A percentile compares a stretch with the other conserved stretches of the same genome.
phyloP scores from a whole-genome alignment of 37 sponge, comb jelly and placozoan genomes.

The Diacarnus erythraeanus region DNA sequence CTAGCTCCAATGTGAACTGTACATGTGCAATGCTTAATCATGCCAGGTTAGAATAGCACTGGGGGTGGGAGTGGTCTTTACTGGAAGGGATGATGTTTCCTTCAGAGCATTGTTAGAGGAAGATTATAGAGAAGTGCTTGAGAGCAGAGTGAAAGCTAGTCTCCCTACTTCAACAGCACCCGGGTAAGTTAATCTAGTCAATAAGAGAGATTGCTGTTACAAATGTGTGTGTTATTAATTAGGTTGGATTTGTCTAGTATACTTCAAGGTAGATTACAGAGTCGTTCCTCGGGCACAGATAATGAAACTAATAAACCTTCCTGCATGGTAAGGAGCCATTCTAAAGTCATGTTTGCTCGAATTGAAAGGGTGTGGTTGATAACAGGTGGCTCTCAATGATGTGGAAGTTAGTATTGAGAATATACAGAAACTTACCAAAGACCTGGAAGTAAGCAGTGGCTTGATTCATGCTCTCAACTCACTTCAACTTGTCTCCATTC shows the following conservation, averaged over 20 bases:
- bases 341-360: not conserved
- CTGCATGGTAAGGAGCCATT: slow-evolving; percentile 19
- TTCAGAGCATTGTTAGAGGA: slow-evolving; percentile 65
- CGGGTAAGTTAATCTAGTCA: not conserved
- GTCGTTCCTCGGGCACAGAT: slow-evolving; percentile 6
- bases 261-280: slow-evolving; percentile 38
- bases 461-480: not conserved
- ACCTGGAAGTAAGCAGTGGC: slow-evolving; percentile 38
- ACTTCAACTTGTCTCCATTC: not conserved
- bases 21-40: slow-evolving; percentile 87
- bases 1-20: slow-evolving; percentile 75
- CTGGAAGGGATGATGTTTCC: not conserved
- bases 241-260: slow-evolving; percentile 41
- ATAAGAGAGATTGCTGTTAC: too few species aligned
- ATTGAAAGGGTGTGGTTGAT: too few species aligned
- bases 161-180: slow-evolving; percentile 15
- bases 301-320: slow-evolving; percentile 26
- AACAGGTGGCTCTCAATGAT: slow-evolving; percentile 71
- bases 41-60: slow-evolving; percentile 56
- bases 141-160: slow-evolving; percentile 43
- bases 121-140: slow-evolving; percentile 54
- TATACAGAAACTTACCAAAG: slow-evolving; percentile 60
- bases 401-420: slow-evolving; percentile 75
- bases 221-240: too few species aligned
- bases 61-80: not conserved